Evolutionary conservation across 1,140 invertebrate genomes (phyloP).

Genomic region (Drosophila baimaii): DNA sequence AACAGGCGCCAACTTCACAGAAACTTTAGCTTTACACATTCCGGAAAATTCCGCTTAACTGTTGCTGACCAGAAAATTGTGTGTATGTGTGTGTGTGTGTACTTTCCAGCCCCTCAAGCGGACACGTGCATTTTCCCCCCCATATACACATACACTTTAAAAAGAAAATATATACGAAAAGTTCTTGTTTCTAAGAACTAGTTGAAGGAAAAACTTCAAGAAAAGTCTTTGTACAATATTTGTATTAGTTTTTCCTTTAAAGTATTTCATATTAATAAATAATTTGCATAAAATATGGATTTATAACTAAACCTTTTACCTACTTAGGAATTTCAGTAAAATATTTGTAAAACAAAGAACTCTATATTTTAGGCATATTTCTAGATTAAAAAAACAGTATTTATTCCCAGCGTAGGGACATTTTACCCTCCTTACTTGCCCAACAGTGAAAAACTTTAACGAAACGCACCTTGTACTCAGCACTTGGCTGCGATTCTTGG

Average conservation of each 20-base stretch:
- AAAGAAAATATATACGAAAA: neutral
- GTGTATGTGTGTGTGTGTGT: neutral
- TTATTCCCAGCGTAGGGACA: slow-evolving; percentile 2
- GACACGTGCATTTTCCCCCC: slow-evolving; percentile 24
- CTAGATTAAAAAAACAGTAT: neutral
- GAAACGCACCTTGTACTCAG: slow-evolving; percentile 42
- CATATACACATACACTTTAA: slow-evolving; percentile 6
- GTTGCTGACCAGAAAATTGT: slow-evolving; percentile 48
- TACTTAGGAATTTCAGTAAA: too few species aligned
- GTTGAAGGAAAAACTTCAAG: too few species aligned
- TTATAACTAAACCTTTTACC: too few species aligned
- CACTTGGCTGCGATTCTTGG: slow-evolving; percentile 2
- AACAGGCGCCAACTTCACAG: slow-evolving; percentile 18
- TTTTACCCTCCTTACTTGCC: neutral
- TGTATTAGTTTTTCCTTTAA: too few species aligned
- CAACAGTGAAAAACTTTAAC: slow-evolving; percentile 15
- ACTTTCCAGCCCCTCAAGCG: slow-evolving; percentile 12
- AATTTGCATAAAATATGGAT: neutral
- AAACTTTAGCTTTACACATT: slow-evolving; percentile 27
- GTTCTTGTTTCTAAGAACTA: neutral
- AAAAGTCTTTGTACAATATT: too few species aligned
- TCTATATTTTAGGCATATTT: too few species aligned
- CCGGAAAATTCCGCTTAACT: slow-evolving; percentile 61
- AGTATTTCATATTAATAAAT: too few species aligned
- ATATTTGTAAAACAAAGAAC: neutral